Percentiles rank a stretch among this genome's conserved stretches.
These are phyloP conservation scores for Neuroterus valhalla DNA, from an alignment of 1,140 invertebrate genomes.

Conservation along the genomic window DNA sequence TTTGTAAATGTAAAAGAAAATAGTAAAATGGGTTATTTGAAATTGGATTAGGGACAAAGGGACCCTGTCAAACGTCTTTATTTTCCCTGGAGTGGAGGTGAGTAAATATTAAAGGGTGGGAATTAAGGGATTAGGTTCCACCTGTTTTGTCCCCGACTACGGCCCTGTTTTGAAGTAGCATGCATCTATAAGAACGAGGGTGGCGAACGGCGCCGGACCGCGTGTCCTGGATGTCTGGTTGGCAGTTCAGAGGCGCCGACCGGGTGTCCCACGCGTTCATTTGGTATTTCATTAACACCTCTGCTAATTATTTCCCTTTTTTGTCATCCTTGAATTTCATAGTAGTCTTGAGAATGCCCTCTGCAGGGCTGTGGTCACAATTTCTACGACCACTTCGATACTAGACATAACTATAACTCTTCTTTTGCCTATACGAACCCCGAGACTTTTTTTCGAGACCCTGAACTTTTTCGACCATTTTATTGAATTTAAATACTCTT, in stretches of 20 bases:
- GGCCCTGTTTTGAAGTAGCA: conserved; percentile 36
- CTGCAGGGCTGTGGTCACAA: conserved; percentile 13
- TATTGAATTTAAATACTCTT: too few relatives aligned
- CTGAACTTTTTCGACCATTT: too few relatives aligned
- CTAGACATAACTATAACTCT: background rate
- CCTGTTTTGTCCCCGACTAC: conserved; percentile 1
- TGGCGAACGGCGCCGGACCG: conserved; percentile 72
- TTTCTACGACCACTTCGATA: background rate
- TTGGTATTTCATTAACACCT: conserved; percentile 77
- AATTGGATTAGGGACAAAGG: background rate
- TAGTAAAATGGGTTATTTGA: too few relatives aligned
- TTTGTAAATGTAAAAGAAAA: too few relatives aligned
- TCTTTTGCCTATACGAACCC: background rate
- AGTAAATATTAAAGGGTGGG: background rate
- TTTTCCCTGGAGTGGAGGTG: background rate
- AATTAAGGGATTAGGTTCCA: background rate
- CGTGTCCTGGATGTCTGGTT: conserved; percentile 73
- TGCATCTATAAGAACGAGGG: conserved; percentile 57
- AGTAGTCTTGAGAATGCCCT: conserved; percentile 21
- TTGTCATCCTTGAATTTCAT: conserved; percentile 40
- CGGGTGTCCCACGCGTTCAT: conserved; percentile 72
- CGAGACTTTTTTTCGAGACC: too few relatives aligned
- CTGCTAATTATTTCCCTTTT: conserved; percentile 74
- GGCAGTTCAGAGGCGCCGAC: conserved; percentile 75
- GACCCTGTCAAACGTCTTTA: background rate